A percentile compares a stretch with the other conserved stretches of the same genome.
phyloP scores from a whole-genome alignment of 2,797 vertebrate genomes.

The Myripristis jacobus region DNA sequence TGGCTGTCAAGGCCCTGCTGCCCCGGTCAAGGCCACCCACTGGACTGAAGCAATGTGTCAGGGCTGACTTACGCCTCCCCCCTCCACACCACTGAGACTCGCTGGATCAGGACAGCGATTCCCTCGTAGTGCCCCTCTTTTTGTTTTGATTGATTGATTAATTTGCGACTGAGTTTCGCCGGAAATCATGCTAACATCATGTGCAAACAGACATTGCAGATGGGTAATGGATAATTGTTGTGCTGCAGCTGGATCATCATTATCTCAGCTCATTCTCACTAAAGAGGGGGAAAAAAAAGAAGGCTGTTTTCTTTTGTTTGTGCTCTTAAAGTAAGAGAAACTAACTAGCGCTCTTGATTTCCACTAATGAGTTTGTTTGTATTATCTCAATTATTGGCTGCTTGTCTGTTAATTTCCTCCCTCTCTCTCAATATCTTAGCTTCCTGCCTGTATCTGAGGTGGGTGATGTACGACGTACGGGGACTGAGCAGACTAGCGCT shows the following conservation, averaged over 20 bases:
- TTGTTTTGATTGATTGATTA: too few relatives aligned
- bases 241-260: conserved; percentile 23
- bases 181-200: too few relatives aligned
- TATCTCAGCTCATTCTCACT: conserved; percentile 5
- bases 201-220: neutral
- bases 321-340: conserved; percentile 26
- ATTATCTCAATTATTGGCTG: conserved; percentile 41
- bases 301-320: conserved; percentile 21
- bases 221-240: conserved; percentile 15
- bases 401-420: conserved; percentile 30
- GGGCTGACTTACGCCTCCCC: neutral
- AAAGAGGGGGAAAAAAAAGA: neutral
- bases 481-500: conserved; percentile 10
- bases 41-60: conserved; percentile 24
- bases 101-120: too few relatives aligned
- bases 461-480: conserved; percentile 20
- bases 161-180: too few relatives aligned
- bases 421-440: neutral
- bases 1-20: conserved; percentile 24
- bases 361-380: conserved; percentile 55
- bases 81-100: neutral
- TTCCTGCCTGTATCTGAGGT: neutral
- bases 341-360: conserved; percentile 44
- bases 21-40: conserved; percentile 33
- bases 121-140: too few relatives aligned